Evolutionary conservation across 2,797 vertebrate species (phyloP), one percentile per base, ranked within the genome.

Genomic region (Cynopterus sphinx): DNA sequence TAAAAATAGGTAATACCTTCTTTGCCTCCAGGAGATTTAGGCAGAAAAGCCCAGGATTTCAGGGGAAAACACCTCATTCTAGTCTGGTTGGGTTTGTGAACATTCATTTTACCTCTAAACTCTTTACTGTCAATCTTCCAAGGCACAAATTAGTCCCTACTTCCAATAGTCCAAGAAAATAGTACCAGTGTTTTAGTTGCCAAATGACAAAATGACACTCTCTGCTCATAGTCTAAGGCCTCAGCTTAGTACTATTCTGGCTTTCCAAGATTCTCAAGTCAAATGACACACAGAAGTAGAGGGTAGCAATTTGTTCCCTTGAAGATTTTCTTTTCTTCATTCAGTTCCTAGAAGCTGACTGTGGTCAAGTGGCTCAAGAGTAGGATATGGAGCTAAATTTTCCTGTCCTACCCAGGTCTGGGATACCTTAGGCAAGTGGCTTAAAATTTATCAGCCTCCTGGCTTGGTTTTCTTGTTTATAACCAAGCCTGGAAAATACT

Each of bases 101-200:
- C 17, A 12, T 95, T 94, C n/a, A 41, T 95, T 94, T 84, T 59
- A 39, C 74, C 73, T 95, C 57, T 41, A 22, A 82, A 49, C 67
- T 90, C 73, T 49, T 93, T 36, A 53, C 26, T 74, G 28, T 86
- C 59, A 51, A 77, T 93, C 68, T 87, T 49, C 85, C 26, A 82
- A 81, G 41, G 43, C 74, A 65, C 78, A 26, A 78, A 68, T 41
- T 22, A n/a, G 9, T 68, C 67, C 46, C 53, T 79, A 43, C 36
- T 67, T 92, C 46, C 49, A 95, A 59, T 19, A 90, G 24, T 19
- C 70, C n/a, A 61, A 33, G 19, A 61, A 95, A 90, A 61, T 13
- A 22, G 49, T 59, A 49, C 36, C n/a, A 41, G 15, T 70, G 16
- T 22, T 87, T 65, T 12, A 67, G 73, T 28, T 82, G 41, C 61